Evolutionary conservation across 2,888 invertebrate species (phyloP).

Genomic region (Litoditis marina): DNA sequence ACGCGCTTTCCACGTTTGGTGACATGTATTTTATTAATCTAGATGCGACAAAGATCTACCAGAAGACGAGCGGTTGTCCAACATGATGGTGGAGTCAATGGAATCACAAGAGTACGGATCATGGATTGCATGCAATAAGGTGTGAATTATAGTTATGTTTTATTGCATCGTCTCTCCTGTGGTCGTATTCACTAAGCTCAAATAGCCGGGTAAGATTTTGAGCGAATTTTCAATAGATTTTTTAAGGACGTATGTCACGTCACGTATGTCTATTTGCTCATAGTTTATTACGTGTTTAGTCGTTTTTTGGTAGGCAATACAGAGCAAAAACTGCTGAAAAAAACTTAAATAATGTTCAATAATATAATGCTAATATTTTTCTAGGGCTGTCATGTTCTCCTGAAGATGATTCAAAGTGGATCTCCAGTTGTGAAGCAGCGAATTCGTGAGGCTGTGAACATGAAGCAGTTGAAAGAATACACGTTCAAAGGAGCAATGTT

Average conservation of each 20-base stretch:
- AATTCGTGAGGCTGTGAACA: slow-evolving; percentile 28
- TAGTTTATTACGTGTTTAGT: too few relatives aligned
- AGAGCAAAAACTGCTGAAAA: too few relatives aligned
- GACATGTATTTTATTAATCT: not conserved
- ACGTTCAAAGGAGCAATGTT: slow-evolving; percentile 37
- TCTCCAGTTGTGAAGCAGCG: slow-evolving; percentile 25
- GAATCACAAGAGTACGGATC: slow-evolving; percentile 37
- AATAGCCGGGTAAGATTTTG: too few relatives aligned
- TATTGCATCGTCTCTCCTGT: too few relatives aligned
- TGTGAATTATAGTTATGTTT: not conserved
- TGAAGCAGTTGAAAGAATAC: slow-evolving; percentile 33
- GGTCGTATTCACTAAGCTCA: too few relatives aligned
- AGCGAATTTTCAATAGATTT: too few relatives aligned
- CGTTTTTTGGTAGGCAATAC: too few relatives aligned
- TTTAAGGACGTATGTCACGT: too few relatives aligned
- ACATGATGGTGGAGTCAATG: slow-evolving; percentile 37
- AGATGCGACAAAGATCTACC: slow-evolving; percentile 31
- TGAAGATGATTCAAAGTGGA: slow-evolving; percentile 50
- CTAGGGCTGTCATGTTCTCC: slow-evolving; percentile 53
- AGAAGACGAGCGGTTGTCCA: slow-evolving; percentile 42
- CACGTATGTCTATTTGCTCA: too few relatives aligned
- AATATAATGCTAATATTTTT: not conserved
- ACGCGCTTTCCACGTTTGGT: not conserved
- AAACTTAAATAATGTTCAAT: not conserved
- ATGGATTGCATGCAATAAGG: slow-evolving; percentile 53